Percentiles rank a stretch among this genome's conserved stretches.
These are phyloP conservation scores for Entomobrya proxima DNA, from an alignment of 2,888 invertebrate genomes.

Conservation along the genomic window DNA sequence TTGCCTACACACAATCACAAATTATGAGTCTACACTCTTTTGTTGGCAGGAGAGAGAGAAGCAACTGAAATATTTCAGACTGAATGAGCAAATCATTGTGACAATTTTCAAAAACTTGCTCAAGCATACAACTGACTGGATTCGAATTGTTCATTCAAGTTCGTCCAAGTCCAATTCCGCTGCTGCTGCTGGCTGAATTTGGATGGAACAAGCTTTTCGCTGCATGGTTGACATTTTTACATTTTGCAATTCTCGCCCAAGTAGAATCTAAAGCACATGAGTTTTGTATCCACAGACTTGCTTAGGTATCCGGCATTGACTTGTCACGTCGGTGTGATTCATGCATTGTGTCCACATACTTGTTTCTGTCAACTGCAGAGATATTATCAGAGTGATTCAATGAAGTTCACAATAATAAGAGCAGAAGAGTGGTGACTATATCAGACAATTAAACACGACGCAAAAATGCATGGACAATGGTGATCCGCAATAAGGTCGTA, in stretches of 20 bases:
- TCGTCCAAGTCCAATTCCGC: slow-evolving; percentile 24
- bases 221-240: not conserved
- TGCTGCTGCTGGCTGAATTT: not conserved
- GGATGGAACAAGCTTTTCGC: too few relatives aligned
- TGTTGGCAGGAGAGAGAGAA: not conserved
- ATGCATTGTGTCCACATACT: not conserved
- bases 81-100: not conserved
- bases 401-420: not conserved
- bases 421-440: not conserved
- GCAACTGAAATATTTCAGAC: not conserved
- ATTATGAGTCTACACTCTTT: too few relatives aligned
- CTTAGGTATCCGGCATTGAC: not conserved
- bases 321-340: not conserved
- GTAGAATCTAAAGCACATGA: not conserved
- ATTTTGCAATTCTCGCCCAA: slow-evolving; percentile 10
- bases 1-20: too few relatives aligned
- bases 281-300: not conserved
- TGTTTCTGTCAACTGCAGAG: slow-evolving; percentile 47
- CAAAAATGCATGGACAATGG: not conserved
- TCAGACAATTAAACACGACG: slow-evolving; percentile 7
- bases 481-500: not conserved
- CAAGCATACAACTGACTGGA: not conserved
- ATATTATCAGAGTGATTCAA: slow-evolving; percentile 29
- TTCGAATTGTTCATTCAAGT: slow-evolving; percentile 27
- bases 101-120: slow-evolving; percentile 18